These are phyloP conservation scores for Chloromyia formosa DNA, from an alignment of 2,888 invertebrate species.

Conservation along the genomic window DNA sequence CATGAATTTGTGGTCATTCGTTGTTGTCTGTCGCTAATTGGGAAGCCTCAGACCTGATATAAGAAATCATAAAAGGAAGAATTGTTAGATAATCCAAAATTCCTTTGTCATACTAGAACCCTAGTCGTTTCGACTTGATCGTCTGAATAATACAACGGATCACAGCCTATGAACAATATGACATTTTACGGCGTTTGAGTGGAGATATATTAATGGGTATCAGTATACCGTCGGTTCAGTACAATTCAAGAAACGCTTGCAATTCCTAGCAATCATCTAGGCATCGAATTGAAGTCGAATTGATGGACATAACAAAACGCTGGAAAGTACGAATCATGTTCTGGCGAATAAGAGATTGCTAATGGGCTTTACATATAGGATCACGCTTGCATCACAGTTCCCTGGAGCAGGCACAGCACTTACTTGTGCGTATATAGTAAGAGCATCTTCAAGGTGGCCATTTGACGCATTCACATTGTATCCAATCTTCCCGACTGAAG, in stretches of 20 bases:
- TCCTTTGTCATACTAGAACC: too few species aligned
- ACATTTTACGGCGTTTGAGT: too few species aligned
- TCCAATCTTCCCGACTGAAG: conserved; percentile 29
- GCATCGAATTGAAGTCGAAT: conserved; percentile 44
- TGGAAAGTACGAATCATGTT: conserved; percentile 38
- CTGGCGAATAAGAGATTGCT: conserved; percentile 26
- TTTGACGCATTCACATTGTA: conserved; percentile 50
- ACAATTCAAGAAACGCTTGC: not conserved
- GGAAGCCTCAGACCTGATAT: too few species aligned
- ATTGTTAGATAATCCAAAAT: too few species aligned
- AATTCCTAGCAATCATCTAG: conserved; percentile 23
- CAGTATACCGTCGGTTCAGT: too few species aligned
- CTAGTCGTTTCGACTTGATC: too few species aligned
- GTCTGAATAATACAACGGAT: too few species aligned
- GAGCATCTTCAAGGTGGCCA: conserved; percentile 48
- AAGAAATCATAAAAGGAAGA: too few species aligned
- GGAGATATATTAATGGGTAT: too few species aligned
- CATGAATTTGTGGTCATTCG: not conserved
- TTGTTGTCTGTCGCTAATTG: not conserved
- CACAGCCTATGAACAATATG: too few species aligned
- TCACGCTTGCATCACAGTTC: not conserved
- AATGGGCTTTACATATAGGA: conserved; percentile 14
- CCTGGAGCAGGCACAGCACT: not conserved
- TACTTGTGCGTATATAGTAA: conserved; percentile 14
- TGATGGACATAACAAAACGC: conserved; percentile 50